phyloP scores from a whole-genome alignment of 2,113 vertebrate genomes.

The Apus apus region DNA sequence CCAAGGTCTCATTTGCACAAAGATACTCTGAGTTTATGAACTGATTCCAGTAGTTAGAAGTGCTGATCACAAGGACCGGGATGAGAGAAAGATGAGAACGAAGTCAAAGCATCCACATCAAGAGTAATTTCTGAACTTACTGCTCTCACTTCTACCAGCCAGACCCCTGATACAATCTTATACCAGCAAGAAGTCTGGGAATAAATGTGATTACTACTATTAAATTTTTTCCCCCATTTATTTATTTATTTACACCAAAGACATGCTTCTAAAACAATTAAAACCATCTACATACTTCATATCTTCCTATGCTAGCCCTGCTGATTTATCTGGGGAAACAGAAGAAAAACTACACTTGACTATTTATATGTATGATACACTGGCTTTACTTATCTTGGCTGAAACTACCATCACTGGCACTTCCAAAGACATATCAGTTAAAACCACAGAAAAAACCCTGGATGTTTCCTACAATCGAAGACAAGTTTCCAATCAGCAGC shows the following conservation, averaged over 20 bases:
- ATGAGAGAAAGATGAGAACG: background rate
- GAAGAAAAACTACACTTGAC: background rate
- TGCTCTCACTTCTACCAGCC: background rate
- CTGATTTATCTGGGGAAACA: background rate
- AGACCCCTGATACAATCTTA: background rate
- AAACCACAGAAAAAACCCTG: accelerated
- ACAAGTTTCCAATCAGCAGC: background rate
- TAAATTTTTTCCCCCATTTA: too few relatives aligned
- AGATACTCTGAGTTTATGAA: background rate
- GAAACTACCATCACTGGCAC: background rate
- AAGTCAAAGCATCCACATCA: background rate
- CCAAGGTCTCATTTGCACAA: background rate
- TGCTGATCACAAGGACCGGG: background rate
- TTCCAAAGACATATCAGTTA: background rate
- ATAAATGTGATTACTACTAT: background rate
- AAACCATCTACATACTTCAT: background rate
- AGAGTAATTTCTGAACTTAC: background rate
- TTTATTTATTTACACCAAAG: background rate
- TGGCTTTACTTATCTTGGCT: background rate
- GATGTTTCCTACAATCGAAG: background rate
- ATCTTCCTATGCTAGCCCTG: background rate
- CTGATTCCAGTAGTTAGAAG: background rate
- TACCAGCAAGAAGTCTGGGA: background rate
- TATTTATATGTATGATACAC: background rate
- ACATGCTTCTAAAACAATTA: background rate